A percentile compares a stretch with the other conserved stretches of the same genome.
Conservation (phyloP, 2,888 invertebrate genomes). For the Athetis lepigone region DNA sequence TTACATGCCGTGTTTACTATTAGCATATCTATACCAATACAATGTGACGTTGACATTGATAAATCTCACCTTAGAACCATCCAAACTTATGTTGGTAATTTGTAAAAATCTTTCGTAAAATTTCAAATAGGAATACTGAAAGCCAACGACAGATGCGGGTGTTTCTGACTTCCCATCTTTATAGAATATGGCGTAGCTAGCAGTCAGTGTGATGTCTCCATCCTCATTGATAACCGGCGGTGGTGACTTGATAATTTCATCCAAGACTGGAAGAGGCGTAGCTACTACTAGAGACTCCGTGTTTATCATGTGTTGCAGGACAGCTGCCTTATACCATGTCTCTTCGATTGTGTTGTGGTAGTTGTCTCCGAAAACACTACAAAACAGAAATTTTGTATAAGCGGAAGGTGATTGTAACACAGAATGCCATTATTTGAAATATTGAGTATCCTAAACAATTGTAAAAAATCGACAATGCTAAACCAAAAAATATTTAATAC, state of each 20-base stretch:
- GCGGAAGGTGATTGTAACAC: too few relatives aligned
- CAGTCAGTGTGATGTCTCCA: slow-evolving; percentile 93
- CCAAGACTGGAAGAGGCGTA: slow-evolving; percentile 91
- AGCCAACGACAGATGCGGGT: slow-evolving; percentile 97
- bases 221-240: slow-evolving; percentile 81
- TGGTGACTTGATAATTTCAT: slow-evolving; percentile 75
- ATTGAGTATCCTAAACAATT: too few relatives aligned
- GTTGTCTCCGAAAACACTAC: slow-evolving; percentile 94
- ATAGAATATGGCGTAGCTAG: slow-evolving; percentile 95
- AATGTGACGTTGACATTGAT: not conserved
- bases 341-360: slow-evolving; percentile 95
- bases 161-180: slow-evolving; percentile 94
- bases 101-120: slow-evolving; percentile 93
- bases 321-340: slow-evolving; percentile 97
- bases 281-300: slow-evolving; percentile 94
- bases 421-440: not conserved
- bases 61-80: slow-evolving; percentile 70
- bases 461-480: not conserved
- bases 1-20: not conserved
- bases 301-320: slow-evolving; percentile 95
- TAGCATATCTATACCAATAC: not conserved
- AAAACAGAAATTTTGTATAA: slow-evolving; percentile 50
- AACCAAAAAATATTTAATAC: too few relatives aligned
- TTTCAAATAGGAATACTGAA: slow-evolving; percentile 94
- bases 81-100: slow-evolving; percentile 83